These are phyloP conservation scores for Dryobates pubescens DNA, from an alignment of 2,797 vertebrate species.

Conservation along the genomic window DNA sequence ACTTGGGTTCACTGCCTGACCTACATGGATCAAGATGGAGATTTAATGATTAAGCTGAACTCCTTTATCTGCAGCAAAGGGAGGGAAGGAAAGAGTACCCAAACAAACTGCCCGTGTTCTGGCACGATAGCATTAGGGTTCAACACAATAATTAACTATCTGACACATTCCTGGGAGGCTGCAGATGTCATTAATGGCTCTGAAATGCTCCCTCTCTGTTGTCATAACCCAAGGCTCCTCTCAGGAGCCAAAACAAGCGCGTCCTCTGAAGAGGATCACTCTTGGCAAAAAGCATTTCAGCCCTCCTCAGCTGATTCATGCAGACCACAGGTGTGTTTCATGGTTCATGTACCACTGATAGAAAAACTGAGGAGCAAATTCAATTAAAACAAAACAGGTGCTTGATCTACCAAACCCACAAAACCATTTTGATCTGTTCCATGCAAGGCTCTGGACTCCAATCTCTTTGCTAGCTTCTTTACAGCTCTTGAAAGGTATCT, in stretches of 20 bases:
- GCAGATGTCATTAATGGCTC: slow-evolving; percentile 41
- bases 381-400: not conserved
- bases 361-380: not conserved
- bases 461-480: not conserved
- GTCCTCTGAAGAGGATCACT: not conserved
- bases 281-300: not conserved
- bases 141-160: slow-evolving; percentile 66
- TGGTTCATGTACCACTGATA: not conserved
- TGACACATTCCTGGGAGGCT: slow-evolving; percentile 58
- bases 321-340: not conserved
- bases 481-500: not conserved
- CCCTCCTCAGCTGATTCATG: not conserved
- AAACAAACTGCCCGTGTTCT: slow-evolving; percentile 61
- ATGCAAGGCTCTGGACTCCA: not conserved
- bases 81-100: slow-evolving; percentile 32
- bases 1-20: slow-evolving; percentile 44
- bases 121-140: slow-evolving; percentile 34
- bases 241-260: not conserved
- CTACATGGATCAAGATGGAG: slow-evolving; percentile 71
- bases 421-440: not conserved
- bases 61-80: slow-evolving; percentile 62
- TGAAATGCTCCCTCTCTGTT: slow-evolving; percentile 16
- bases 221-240: slow-evolving; percentile 12
- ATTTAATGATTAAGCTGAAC: slow-evolving; percentile 69
- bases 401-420: not conserved